A percentile compares a stretch with the other conserved stretches of the same genome.
Evolutionary conservation across 2,797 vertebrate genomes (phyloP).

Genomic region (Lacerta viridis): DNA sequence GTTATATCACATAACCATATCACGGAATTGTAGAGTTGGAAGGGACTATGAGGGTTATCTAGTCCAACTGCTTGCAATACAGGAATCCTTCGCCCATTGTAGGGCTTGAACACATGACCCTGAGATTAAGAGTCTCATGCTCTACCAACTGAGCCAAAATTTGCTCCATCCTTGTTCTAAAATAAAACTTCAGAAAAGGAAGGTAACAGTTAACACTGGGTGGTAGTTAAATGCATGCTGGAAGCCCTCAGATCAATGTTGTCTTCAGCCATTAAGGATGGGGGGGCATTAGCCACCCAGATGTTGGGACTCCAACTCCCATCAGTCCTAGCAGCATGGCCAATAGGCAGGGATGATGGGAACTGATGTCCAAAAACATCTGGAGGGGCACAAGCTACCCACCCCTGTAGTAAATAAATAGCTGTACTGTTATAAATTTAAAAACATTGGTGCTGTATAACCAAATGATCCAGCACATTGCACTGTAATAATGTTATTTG

Average conservation of each 20-base stretch:
- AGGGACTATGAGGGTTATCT: too few relatives aligned
- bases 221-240: neutral
- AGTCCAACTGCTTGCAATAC: too few relatives aligned
- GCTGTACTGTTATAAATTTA: neutral
- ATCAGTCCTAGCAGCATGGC: neutral
- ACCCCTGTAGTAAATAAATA: too few relatives aligned
- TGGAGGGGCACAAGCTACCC: too few relatives aligned
- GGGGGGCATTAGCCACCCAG: too few relatives aligned
- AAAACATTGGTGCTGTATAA: neutral
- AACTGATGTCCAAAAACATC: neutral
- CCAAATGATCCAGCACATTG: neutral
- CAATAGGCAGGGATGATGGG: neutral
- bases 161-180: neutral
- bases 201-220: neutral
- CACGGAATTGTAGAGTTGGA: too few relatives aligned
- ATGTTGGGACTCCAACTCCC: neutral
- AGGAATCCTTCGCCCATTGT: too few relatives aligned
- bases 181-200: constrained; percentile 17
- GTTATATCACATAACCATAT: too few relatives aligned
- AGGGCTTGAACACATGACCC: too few relatives aligned
- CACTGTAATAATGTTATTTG: neutral
- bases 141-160: neutral
- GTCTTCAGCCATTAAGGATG: neutral
- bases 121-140: too few relatives aligned
- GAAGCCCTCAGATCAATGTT: neutral